Evolutionary conservation across 2,113 vertebrate species (phyloP).

Genomic region (Albula glossodonta): DNA sequence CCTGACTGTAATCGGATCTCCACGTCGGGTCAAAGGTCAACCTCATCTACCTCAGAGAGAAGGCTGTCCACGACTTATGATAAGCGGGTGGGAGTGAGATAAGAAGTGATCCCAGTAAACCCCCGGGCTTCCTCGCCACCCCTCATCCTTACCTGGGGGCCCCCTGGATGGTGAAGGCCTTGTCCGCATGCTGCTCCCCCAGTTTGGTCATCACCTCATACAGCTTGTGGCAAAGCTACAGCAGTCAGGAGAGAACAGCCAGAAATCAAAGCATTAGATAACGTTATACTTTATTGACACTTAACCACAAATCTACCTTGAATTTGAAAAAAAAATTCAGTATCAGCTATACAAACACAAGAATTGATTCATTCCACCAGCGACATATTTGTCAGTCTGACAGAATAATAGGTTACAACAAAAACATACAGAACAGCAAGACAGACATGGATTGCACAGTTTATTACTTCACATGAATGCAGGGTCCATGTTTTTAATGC

Average conservation of each 20-base stretch:
- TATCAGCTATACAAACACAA: too few relatives aligned
- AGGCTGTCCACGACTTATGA: neutral
- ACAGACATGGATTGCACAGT: too few relatives aligned
- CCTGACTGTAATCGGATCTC: neutral
- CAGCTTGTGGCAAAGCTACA: conserved; percentile 88
- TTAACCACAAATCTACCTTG: too few relatives aligned
- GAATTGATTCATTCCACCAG: too few relatives aligned
- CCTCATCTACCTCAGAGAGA: neutral
- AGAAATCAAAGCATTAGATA: neutral
- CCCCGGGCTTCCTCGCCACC: neutral
- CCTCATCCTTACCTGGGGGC: conserved; percentile 83
- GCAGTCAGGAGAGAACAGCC: neutral
- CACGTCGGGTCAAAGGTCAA: neutral
- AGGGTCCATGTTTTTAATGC: neutral
- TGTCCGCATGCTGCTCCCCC: conserved; percentile 92
- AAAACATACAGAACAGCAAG: too few relatives aligned
- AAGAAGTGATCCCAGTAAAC: neutral
- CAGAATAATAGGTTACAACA: too few relatives aligned
- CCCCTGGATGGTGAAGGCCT: conserved; percentile 96
- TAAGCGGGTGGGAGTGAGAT: neutral
- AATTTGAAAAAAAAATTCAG: too few relatives aligned
- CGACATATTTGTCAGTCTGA: too few relatives aligned
- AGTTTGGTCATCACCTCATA: conserved; percentile 94
- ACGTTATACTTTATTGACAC: neutral
- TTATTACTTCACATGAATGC: neutral